Conservation (phyloP, 2,113 vertebrate genomes). For the Notechis scutatus region DNA sequence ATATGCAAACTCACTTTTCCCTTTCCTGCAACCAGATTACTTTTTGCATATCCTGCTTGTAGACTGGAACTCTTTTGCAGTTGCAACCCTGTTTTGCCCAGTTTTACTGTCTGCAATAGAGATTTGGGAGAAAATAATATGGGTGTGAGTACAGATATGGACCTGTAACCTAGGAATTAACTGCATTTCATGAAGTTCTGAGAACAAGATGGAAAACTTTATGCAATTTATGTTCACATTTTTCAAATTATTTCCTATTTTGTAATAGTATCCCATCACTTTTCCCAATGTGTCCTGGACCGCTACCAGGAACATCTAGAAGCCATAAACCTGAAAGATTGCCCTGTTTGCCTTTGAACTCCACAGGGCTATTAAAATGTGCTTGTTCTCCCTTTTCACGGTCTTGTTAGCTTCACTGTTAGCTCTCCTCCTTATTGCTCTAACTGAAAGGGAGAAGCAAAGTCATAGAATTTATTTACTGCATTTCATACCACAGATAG, state of each 20-base stretch:
- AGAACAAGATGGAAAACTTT: background rate
- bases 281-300: background rate
- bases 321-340: background rate
- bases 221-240: background rate
- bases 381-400: background rate
- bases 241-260: background rate
- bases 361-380: background rate
- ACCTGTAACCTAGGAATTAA: background rate
- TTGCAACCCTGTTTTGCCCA: background rate
- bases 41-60: constrained; percentile 10
- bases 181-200: background rate
- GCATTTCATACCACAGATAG: background rate
- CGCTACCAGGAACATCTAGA: background rate
- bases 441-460: background rate
- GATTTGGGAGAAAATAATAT: background rate
- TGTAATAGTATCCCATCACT: background rate
- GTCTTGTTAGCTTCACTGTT: background rate
- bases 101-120: background rate
- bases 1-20: constrained; percentile 10
- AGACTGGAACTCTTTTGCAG: background rate
- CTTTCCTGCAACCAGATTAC: constrained; percentile 14
- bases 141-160: background rate
- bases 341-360: background rate
- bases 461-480: background rate
- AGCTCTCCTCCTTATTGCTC: background rate